A percentile compares a stretch with the other conserved stretches of the same genome.
These are phyloP conservation scores for Mesopsocus fuscifrons DNA, from an alignment of 2,888 invertebrate genomes.

Conservation along the genomic window DNA sequence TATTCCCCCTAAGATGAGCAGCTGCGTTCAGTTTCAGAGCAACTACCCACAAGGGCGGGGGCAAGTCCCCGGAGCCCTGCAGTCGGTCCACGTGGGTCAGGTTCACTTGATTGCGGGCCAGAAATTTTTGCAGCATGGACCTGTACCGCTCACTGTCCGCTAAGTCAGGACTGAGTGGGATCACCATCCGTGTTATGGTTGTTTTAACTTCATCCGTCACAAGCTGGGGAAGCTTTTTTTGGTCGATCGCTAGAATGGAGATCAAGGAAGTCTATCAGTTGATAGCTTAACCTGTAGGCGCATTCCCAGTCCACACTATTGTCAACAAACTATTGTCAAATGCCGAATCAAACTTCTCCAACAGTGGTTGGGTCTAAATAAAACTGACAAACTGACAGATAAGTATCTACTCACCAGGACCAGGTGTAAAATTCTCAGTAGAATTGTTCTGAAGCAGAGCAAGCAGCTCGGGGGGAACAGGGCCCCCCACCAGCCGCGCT, in stretches of 20 bases:
- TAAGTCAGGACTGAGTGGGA: neutral
- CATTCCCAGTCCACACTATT: no score
- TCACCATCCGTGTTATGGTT: neutral
- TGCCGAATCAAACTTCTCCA: no score
- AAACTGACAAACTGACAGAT: no score
- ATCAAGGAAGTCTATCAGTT: no score
- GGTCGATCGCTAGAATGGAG: neutral
- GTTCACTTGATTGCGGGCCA: neutral
- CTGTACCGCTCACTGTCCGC: neutral
- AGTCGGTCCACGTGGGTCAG: neutral
- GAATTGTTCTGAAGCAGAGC: no score
- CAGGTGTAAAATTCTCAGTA: no score
- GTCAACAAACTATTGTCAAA: no score
- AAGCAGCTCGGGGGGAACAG: no score
- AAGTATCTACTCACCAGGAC: no score
- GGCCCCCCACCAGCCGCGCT: no score
- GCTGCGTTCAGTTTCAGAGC: neutral
- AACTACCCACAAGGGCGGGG: neutral
- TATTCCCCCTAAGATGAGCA: neutral
- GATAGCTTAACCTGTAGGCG: no score
- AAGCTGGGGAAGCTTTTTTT: neutral
- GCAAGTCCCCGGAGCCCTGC: neutral
- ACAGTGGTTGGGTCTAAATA: no score
- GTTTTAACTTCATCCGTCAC: neutral
- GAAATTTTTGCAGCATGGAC: neutral